Conservation (phyloP, 2,113 vertebrate species). For the Lonchura striata region DNA sequence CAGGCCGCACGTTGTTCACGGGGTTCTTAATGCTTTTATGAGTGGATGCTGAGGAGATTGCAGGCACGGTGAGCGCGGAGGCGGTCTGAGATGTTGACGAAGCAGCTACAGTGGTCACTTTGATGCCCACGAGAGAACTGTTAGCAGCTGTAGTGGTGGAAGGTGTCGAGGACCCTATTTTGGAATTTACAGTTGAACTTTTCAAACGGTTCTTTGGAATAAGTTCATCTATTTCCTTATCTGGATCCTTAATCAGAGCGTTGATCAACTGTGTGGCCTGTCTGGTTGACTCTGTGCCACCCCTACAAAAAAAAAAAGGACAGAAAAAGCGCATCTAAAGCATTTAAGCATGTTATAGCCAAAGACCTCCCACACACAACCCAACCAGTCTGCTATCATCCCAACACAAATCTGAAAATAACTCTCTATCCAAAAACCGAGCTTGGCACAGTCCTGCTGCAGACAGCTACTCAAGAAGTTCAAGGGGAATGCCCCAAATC, state of each 20-base stretch:
- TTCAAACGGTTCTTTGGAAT: conserved; percentile 98
- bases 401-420: not conserved
- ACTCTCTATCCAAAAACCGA: not conserved
- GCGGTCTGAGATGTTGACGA: conserved; percentile 85
- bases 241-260: conserved; percentile 97
- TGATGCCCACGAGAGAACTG: conserved; percentile 84
- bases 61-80: conserved; percentile 81
- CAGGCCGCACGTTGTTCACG: conserved; percentile 90
- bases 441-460: not conserved
- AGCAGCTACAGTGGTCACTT: conserved; percentile 88
- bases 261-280: conserved; percentile 98
- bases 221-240: conserved; percentile 98
- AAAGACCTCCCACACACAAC: fast-evolving
- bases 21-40: conserved; percentile 91
- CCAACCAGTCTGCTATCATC: fast-evolving
- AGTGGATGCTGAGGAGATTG: conserved; percentile 80
- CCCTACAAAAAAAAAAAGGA: conserved; percentile 70
- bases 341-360: fast-evolving
- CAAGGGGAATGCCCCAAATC: not conserved
- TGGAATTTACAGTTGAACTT: conserved; percentile 86
- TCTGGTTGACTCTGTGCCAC: conserved; percentile 96
- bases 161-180: conserved; percentile 79
- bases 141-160: conserved; percentile 80
- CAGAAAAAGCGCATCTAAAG: not conserved
- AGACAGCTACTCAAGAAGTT: not conserved